Percentiles rank a stretch among this genome's conserved stretches.
phyloP scores from a whole-genome alignment of 2,888 invertebrate species.

The Seladonia tumulorum region DNA sequence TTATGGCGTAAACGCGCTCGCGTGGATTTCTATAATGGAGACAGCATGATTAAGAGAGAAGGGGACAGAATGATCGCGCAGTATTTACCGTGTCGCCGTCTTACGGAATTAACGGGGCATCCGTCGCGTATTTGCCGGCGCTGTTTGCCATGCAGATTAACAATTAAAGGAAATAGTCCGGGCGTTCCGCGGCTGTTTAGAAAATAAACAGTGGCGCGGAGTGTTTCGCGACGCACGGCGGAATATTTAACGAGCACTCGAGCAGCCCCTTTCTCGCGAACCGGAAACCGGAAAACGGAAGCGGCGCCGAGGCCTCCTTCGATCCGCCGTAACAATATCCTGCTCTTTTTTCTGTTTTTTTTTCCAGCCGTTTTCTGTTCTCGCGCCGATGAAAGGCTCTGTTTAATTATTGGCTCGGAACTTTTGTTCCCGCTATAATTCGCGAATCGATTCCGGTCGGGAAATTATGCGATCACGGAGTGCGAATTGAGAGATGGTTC shows the following conservation, averaged over 20 bases:
- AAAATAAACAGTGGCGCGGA: conserved; percentile 41
- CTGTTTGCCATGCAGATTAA: conserved; percentile 52
- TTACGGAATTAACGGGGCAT: conserved; percentile 33
- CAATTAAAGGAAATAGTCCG: conserved; percentile 60
- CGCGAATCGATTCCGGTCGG: not conserved
- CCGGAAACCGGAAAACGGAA: not conserved
- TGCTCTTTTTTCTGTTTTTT: not conserved
- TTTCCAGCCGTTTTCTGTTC: not conserved
- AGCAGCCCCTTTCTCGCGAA: not conserved
- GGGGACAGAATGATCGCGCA: not conserved
- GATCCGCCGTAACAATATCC: not conserved
- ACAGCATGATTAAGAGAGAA: not conserved
- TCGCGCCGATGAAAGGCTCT: not conserved
- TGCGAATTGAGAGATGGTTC: not conserved
- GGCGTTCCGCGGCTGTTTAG: conserved; percentile 39
- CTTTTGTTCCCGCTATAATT: not conserved
- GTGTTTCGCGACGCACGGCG: not conserved
- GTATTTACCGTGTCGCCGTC: conserved; percentile 14
- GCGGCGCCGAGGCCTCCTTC: not conserved
- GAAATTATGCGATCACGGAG: not conserved
- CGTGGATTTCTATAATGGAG: not conserved
- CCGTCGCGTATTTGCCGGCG: conserved; percentile 26
- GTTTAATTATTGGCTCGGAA: not conserved
- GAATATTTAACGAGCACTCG: conserved; percentile 56
- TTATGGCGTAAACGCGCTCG: not conserved